These are phyloP conservation scores for Rattus rattus DNA, from an alignment of 2,113 vertebrate species.

Conservation along the genomic window DNA sequence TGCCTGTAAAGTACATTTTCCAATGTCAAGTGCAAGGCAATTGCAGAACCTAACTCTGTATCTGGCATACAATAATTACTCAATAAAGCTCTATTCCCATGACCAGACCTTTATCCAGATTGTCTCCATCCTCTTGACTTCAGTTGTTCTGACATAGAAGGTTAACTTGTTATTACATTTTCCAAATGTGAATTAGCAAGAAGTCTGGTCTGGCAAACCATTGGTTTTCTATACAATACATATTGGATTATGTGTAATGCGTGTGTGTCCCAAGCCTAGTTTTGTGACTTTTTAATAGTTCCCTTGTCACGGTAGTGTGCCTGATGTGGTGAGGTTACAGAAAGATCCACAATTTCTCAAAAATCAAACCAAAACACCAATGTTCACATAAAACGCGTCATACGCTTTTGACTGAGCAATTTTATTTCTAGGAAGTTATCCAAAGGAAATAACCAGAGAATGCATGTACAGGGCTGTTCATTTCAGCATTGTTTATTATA, in stretches of 20 bases:
- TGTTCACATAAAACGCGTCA: constrained; percentile 69
- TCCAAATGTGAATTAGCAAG: constrained; percentile 47
- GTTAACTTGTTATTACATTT: constrained; percentile 50
- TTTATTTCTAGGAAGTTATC: constrained; percentile 75
- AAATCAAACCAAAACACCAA: constrained; percentile 61
- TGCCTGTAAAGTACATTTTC: constrained; percentile 9
- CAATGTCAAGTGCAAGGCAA: background rate
- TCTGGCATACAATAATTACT: background rate
- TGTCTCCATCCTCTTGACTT: background rate
- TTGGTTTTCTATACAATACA: constrained; percentile 41
- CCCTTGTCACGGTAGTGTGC: constrained; percentile 35
- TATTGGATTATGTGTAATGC: constrained; percentile 41
- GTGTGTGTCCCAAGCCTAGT: constrained; percentile 44
- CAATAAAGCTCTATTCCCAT: background rate
- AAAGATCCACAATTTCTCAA: constrained; percentile 69
- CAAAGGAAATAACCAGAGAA: constrained; percentile 79
- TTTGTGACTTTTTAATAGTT: constrained; percentile 70
- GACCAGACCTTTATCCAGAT: background rate
- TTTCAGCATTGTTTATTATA: constrained; percentile 79
- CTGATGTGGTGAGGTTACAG: constrained; percentile 68
- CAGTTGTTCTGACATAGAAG: background rate
- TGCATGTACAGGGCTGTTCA: constrained; percentile 74
- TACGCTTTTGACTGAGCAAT: constrained; percentile 69
- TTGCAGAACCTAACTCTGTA: background rate
- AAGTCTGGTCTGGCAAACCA: constrained; percentile 49